Evolutionary conservation across 2,113 vertebrate genomes (phyloP), one percentile per base, ranked within the genome.

Genomic region (Syngnathus scovelli): DNA sequence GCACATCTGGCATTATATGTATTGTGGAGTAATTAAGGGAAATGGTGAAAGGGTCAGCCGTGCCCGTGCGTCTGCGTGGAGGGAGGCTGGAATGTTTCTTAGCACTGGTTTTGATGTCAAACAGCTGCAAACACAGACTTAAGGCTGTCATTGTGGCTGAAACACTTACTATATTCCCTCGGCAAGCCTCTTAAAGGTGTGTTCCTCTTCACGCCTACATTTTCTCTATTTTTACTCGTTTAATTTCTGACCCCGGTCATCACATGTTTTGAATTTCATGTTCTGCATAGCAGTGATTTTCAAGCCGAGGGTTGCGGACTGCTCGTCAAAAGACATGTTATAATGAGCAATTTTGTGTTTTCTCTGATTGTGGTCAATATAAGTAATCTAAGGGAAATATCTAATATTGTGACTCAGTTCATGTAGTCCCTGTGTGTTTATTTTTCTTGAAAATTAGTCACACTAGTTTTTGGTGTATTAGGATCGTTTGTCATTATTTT

Each of bases 1-100:
- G 55, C 71, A 89, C 80, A 85, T 89, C 79, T 79, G 89, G 78
- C 75, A 51, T 43, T 76, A 73, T 70, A 65, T 72, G 44, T 71
- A 70, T 76, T 70, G 63, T 64, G 73, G 54, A 41, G 68, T 80
- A 84, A 85, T 86, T 83, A 84, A 84, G 69, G 77, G 74, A 74
- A 77, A 74, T 78, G 80, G 77, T 81, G 68, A 72, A 70, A 83
- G 80, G 77, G 81, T 85, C 81, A 82, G 63, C 39, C 44, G 27
- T 33, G 27, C 27, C 41, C 6, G 41, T 13, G 41, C 12, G 41
- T 41, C 2, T 71, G 16, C 1, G 73, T 43, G 70, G 56, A 55
- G 61, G 70, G 56, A 55, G 61, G 58, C 36, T 48, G 44, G 44
- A 18, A 48, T 51, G 46, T 61, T 62, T 61, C 52, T 23, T 1